Evolutionary conservation across 23 tunicate genomes (phyloP), one percentile per base, ranked within the genome.

Genomic region (Styela plicata): DNA sequence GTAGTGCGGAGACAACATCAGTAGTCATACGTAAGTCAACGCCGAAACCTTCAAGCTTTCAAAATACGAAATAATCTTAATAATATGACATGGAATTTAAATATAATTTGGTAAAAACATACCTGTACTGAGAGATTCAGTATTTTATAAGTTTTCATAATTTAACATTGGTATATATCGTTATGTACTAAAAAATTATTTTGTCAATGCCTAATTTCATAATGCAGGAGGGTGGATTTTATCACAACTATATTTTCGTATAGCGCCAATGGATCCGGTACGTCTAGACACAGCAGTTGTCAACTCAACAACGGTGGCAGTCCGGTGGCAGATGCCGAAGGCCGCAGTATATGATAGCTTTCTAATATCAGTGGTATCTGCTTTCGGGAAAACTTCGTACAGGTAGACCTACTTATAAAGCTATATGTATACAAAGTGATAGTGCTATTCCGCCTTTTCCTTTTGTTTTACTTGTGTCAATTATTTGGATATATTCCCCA

Each of bases 321-420:
- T 76, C 44, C 64, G 81, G 7, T 76, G 81, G 81, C 81, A 76
- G 31, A 53, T 76, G 64, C 81, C 81, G 18, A 29, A 28, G 10
- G n/a, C 21, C 20, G 37, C 81, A 24, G 44, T 44, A 44, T 76
- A n/a, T 27, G 81, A 76, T 29, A 57, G 66, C 36, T 76, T 76
- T 66, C 1, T 44, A n/a, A 53, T 53, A 23, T 22, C 23, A 53
- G 66, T 44, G 13, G 30, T 76, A n/a, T 76, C 81, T 37, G 81
- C 81, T 36, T 76, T 44, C 44, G 81, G 81, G 32, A 76, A 44
- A 53, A 52, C 36, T 36, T 25, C 37, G 37, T 21, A 33, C 35
- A 29, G 77, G 77, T 71, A 71, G n/a, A n/a, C n/a, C n/a, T n/a
- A n/a, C n/a, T n/a, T n/a, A n/a, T n/a, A n/a, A n/a, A n/a, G n/a